These are phyloP conservation scores for Rachycentron canadum DNA, from an alignment of 2,797 vertebrate species.

Conservation along the genomic window DNA sequence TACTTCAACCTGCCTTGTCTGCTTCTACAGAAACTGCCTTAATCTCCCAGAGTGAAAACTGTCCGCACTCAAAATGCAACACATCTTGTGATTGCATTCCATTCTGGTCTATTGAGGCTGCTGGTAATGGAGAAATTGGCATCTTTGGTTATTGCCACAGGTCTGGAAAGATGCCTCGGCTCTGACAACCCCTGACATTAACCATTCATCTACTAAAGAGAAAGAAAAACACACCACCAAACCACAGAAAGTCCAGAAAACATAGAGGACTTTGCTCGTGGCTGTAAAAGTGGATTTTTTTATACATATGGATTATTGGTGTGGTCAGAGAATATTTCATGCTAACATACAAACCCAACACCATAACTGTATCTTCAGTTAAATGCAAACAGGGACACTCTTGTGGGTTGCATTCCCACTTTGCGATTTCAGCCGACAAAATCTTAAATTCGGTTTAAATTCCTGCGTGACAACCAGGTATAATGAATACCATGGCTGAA, in stretches of 20 bases:
- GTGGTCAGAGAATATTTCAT: constrained; percentile 16
- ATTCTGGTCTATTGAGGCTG: constrained; percentile 51
- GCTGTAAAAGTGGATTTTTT: constrained; percentile 19
- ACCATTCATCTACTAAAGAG: constrained; percentile 28
- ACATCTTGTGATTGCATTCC: constrained; percentile 46
- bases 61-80: constrained; percentile 34
- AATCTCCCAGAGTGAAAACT: background rate
- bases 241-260: constrained; percentile 37
- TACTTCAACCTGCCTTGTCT: constrained; percentile 3
- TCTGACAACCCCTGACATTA: constrained; percentile 53
- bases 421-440: constrained; percentile 30
- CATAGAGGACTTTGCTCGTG: constrained; percentile 6
- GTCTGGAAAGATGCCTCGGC: constrained; percentile 52
- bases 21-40: constrained; percentile 5
- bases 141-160: constrained; percentile 58
- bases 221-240: constrained; percentile 32
- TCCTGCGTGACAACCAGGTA: constrained; percentile 18
- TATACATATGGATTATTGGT: constrained; percentile 22
- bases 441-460: too few relatives aligned
- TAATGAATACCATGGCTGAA: constrained; percentile 26
- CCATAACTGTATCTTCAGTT: constrained; percentile 3
- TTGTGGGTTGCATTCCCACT: constrained; percentile 1
- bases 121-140: constrained; percentile 57
- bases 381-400: background rate
- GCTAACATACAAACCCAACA: background rate